Conservation (phyloP, 2,113 vertebrate genomes). For the Holacanthus passer region DNA sequence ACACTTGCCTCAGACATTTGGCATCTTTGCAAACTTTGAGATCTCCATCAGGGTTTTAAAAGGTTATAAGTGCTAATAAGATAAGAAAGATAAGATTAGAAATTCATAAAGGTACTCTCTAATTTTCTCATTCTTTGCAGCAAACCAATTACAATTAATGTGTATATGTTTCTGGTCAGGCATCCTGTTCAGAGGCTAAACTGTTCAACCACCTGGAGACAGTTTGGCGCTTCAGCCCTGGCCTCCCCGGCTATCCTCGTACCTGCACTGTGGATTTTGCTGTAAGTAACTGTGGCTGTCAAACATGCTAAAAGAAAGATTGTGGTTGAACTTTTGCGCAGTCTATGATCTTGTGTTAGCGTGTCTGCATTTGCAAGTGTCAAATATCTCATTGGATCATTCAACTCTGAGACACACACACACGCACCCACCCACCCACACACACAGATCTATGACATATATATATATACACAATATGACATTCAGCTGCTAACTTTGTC, state of each 20-base stretch:
- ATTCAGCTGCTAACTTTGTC: background rate
- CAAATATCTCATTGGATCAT: constrained; percentile 7
- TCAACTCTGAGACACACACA: background rate
- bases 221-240: constrained; percentile 95
- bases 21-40: background rate
- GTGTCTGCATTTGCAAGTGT: background rate
- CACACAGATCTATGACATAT: background rate
- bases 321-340: background rate
- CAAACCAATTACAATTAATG: background rate
- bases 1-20: background rate
- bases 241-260: constrained; percentile 94
- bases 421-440: background rate
- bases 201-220: constrained; percentile 97
- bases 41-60: background rate
- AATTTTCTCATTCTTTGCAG: background rate
- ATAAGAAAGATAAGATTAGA: background rate
- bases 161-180: constrained; percentile 79
- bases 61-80: background rate
- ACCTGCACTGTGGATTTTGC: constrained; percentile 96
- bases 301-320: background rate
- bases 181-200: constrained; percentile 93
- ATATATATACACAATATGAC: background rate
- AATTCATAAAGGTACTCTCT: background rate
- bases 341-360: background rate
- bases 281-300: constrained; percentile 82